Evolutionary conservation across 2,113 vertebrate species (phyloP).

Genomic region (Machaerirhynchus nigripectus): DNA sequence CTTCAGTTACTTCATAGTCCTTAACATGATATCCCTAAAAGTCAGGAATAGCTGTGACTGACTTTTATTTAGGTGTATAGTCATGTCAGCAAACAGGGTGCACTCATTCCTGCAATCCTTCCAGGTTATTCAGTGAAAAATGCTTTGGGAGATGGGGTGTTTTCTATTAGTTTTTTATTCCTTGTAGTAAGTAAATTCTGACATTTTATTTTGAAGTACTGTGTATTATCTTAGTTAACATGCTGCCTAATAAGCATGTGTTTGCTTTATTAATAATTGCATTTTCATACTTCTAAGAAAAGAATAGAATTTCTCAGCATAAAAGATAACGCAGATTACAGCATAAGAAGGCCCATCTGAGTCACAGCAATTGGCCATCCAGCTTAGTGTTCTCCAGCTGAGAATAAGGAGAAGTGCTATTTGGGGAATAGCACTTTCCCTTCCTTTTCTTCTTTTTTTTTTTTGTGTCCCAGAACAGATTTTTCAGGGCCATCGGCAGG

Average conservation of each 20-base stretch:
- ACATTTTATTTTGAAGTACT: neutral
- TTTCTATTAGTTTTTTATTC: neutral
- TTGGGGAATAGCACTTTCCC: neutral
- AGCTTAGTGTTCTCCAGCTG: neutral
- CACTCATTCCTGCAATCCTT: neutral
- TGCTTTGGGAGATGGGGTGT: neutral
- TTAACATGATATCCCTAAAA: neutral
- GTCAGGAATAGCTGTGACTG: neutral
- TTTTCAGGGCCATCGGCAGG: neutral
- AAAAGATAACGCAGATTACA: neutral
- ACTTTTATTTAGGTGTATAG: neutral
- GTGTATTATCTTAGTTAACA: neutral
- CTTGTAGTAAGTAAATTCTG: neutral
- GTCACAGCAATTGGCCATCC: neutral
- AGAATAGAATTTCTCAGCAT: neutral
- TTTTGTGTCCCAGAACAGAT: neutral
- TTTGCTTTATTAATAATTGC: neutral
- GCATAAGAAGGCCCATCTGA: neutral
- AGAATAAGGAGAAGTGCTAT: neutral
- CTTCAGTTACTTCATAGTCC: neutral
- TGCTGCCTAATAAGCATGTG: neutral
- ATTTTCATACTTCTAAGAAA: neutral
- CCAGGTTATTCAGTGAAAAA: neutral
- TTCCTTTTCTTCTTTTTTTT: rapidly evolving
- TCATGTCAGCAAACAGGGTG: neutral